Evolutionary conservation across 2,797 vertebrate species (phyloP).

Genomic region (Alauda arvensis): DNA sequence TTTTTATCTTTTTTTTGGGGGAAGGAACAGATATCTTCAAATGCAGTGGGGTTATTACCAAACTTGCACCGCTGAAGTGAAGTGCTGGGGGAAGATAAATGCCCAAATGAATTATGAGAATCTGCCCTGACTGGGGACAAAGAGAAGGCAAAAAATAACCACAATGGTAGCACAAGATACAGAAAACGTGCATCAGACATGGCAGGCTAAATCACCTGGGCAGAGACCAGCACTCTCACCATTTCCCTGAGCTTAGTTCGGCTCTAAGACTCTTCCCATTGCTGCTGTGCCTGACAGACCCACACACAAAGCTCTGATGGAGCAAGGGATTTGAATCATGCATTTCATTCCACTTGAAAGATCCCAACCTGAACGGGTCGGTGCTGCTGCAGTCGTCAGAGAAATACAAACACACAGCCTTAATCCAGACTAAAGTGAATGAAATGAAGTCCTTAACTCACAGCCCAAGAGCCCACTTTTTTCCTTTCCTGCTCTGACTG

Average conservation of each 20-base stretch:
- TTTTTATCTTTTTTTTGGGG: neutral
- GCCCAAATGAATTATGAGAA: neutral
- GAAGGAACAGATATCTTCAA: neutral
- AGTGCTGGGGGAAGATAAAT: neutral
- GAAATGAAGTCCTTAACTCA: conserved; percentile 11
- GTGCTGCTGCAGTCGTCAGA: neutral
- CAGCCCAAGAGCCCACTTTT: conserved; percentile 21
- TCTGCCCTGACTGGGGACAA: neutral
- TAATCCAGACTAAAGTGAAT: neutral
- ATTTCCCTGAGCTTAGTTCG: neutral
- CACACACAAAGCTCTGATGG: neutral
- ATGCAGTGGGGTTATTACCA: neutral
- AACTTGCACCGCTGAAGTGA: neutral
- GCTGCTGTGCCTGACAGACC: neutral
- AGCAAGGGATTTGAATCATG: conserved; percentile 8
- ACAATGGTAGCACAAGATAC: neutral
- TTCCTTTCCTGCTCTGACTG: neutral
- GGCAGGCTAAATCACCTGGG: neutral
- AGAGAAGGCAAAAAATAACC: neutral
- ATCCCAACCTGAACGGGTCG: neutral
- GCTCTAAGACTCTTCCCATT: accelerated
- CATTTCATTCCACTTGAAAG: conserved; percentile 30
- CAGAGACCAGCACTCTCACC: neutral
- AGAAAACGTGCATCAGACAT: neutral
- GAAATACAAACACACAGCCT: conserved; percentile 4